Conservation (phyloP, 1,140 invertebrate genomes). For the Pachypsylla venusta region DNA sequence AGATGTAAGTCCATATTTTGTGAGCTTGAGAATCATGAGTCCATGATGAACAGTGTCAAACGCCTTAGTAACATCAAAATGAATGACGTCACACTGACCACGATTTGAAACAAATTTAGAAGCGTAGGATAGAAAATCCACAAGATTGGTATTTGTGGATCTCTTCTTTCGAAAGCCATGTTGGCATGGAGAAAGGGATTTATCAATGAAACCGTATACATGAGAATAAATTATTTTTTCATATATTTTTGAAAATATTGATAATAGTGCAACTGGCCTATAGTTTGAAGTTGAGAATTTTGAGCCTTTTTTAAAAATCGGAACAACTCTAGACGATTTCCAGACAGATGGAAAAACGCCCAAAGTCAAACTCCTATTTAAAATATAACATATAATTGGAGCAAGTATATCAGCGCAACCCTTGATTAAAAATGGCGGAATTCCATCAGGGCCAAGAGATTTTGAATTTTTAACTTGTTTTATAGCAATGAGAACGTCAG, state of each 20-base stretch:
- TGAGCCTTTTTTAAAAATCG: neutral
- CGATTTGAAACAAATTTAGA: neutral
- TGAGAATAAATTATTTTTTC: constrained; percentile 21
- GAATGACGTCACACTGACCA: constrained; percentile 16
- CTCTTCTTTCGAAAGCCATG: constrained; percentile 14
- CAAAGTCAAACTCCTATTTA: neutral
- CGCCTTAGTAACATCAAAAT: constrained; percentile 21
- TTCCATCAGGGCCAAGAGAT: neutral
- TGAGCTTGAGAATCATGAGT: constrained; percentile 18
- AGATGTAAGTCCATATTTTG: constrained; percentile 19
- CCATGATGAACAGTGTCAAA: constrained; percentile 23
- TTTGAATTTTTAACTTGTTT: no score
- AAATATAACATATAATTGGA: neutral
- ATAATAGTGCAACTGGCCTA: constrained; percentile 17
- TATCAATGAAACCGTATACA: constrained; percentile 19
- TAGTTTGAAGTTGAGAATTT: constrained; percentile 13
- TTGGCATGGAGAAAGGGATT: constrained; percentile 5
- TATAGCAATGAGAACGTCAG: no score
- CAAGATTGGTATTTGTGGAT: neutral
- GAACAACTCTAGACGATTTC: neutral
- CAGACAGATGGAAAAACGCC: neutral
- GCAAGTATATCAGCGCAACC: neutral
- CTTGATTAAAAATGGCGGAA: neutral
- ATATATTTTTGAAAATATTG: constrained; percentile 16
- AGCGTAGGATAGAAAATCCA: neutral